Evolutionary conservation across 1,140 invertebrate genomes (phyloP).

Genomic region (Megathymus violae): DNA sequence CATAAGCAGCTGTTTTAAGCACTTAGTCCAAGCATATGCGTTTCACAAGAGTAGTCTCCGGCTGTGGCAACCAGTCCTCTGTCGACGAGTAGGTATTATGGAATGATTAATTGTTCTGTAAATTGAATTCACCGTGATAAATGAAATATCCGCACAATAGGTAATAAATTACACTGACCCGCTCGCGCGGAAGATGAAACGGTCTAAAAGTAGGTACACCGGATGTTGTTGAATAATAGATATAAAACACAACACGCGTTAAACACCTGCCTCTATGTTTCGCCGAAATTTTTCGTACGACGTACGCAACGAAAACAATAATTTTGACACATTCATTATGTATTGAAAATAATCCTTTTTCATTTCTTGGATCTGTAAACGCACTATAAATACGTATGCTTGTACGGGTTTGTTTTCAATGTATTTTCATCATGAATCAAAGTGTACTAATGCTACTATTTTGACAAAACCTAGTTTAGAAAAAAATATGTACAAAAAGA

Average conservation of each 20-base stretch:
- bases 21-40: constrained; percentile 29
- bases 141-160: constrained; percentile 82
- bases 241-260: constrained; percentile 64
- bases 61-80: constrained; percentile 58
- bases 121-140: constrained; percentile 82
- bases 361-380: constrained; percentile 13
- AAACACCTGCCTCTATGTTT: constrained; percentile 61
- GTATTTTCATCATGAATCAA: too few species aligned
- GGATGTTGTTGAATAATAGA: constrained; percentile 64
- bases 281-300: constrained; percentile 41
- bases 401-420: not conserved
- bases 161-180: constrained; percentile 81
- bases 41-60: constrained; percentile 46
- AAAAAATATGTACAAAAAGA: too few species aligned
- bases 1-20: constrained; percentile 13
- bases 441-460: too few species aligned
- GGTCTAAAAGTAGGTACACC: constrained; percentile 64
- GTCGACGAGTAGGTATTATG: constrained; percentile 76
- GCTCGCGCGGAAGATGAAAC: constrained; percentile 75
- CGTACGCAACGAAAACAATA: constrained; percentile 9
- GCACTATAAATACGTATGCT: not conserved
- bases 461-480: too few species aligned
- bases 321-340: constrained; percentile 25
- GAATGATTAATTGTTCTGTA: constrained; percentile 82
- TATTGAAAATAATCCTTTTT: constrained; percentile 9